Evolutionary conservation across 1,140 invertebrate species (phyloP).

Genomic region (Bombus confusus): DNA sequence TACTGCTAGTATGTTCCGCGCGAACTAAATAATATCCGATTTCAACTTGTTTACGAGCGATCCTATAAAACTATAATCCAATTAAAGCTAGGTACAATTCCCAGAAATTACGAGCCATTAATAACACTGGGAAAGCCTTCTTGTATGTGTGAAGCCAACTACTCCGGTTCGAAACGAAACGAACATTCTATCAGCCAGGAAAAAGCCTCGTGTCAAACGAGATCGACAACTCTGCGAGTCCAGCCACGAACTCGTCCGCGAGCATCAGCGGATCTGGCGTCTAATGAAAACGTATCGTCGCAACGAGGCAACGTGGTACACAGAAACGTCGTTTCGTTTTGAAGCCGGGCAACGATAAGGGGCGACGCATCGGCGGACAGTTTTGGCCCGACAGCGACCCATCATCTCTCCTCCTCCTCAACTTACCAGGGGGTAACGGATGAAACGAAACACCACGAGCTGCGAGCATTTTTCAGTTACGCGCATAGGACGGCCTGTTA

Average conservation of each 20-base stretch:
- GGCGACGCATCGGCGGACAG: neutral
- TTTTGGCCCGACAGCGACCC: neutral
- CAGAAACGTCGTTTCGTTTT: slow-evolving; percentile 23
- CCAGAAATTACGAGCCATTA: neutral
- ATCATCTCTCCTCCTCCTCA: slow-evolving; percentile 19
- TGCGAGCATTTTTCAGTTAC: slow-evolving; percentile 57
- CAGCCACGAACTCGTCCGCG: neutral
- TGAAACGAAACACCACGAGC: slow-evolving; percentile 38
- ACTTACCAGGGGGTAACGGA: slow-evolving; percentile 27
- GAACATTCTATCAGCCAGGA: slow-evolving; percentile 2
- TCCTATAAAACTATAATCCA: neutral
- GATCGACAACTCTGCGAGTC: slow-evolving; percentile 13
- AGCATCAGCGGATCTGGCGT: neutral
- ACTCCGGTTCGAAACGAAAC: neutral
- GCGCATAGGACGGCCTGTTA: slow-evolving; percentile 32
- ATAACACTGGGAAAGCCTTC: no score
- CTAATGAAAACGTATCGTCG: slow-evolving; percentile 57
- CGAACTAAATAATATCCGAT: neutral
- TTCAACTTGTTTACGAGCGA: neutral
- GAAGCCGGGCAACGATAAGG: slow-evolving; percentile 25
- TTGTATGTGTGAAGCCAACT: neutral
- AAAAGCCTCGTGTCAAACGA: slow-evolving; percentile 30
- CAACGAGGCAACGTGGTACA: slow-evolving; percentile 9
- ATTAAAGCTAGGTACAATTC: neutral
- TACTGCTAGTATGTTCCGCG: no score